Evolutionary conservation across 2,797 vertebrate species (phyloP).

Genomic region (Pseudomugil tenellus): DNA sequence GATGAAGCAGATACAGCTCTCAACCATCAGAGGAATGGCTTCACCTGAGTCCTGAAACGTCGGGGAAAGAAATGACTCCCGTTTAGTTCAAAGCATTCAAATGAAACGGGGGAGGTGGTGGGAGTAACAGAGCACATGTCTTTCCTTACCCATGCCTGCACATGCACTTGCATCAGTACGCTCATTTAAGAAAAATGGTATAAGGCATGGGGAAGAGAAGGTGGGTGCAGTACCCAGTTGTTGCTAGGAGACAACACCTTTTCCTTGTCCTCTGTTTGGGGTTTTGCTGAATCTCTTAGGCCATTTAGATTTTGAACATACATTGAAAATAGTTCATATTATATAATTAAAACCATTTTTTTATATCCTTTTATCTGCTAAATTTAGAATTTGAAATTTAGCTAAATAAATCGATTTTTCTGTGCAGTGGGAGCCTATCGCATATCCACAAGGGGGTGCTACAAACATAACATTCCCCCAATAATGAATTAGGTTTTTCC

Average conservation of each 20-base stretch:
- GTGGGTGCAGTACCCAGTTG: constrained; percentile 66
- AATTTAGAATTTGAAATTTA: constrained; percentile 1
- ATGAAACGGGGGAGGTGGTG: neutral
- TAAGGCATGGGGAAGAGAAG: constrained; percentile 46
- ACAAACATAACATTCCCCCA: constrained; percentile 34
- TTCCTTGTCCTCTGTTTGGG: constrained; percentile 75
- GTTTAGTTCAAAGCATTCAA: constrained; percentile 5
- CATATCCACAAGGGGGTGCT: constrained; percentile 68
- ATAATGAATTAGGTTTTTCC: constrained; percentile 6
- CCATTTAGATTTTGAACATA: too few relatives aligned
- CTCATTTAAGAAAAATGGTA: constrained; percentile 42
- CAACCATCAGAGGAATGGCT: constrained; percentile 94
- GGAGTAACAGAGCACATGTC: constrained; percentile 2
- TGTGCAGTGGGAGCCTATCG: neutral
- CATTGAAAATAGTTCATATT: too few relatives aligned
- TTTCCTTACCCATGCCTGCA: constrained; percentile 37
- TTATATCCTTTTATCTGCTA: neutral
- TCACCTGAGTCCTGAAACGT: constrained; percentile 88
- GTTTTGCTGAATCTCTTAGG: constrained; percentile 52
- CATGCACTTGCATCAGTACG: constrained; percentile 42
- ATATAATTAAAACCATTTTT: neutral
- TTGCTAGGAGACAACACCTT: constrained; percentile 84
- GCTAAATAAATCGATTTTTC: constrained; percentile 5
- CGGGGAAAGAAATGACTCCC: constrained; percentile 26
- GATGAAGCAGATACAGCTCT: constrained; percentile 98